A percentile compares a stretch with the other conserved stretches of the same genome.
phyloP scores from a whole-genome alignment of 2,797 vertebrate species.

The Morus bassanus region DNA sequence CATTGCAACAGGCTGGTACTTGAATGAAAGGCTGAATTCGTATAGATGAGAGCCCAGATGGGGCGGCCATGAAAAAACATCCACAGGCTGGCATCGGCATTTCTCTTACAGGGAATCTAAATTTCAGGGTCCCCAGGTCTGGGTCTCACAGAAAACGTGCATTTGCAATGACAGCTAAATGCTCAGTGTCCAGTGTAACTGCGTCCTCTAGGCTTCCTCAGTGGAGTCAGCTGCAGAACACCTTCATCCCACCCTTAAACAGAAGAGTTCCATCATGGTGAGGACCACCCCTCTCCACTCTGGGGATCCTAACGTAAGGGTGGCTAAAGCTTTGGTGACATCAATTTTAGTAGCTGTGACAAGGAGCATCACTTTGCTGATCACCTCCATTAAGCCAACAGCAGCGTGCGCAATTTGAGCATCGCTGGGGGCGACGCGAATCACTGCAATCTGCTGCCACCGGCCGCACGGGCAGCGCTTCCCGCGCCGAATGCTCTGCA shows the following conservation, averaged over 20 bases:
- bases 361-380: background rate
- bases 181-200: too few species aligned
- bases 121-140: background rate
- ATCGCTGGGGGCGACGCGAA: background rate
- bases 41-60: background rate
- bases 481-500: background rate
- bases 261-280: background rate
- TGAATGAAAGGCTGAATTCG: background rate
- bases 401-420: background rate
- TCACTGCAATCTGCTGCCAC: background rate
- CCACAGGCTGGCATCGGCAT: background rate
- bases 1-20: background rate
- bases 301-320: background rate
- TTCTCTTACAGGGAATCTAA: background rate
- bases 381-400: background rate
- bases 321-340: background rate
- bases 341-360: too few species aligned
- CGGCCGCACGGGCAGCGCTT: rapidly evolving
- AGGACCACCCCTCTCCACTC: background rate
- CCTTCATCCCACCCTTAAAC: background rate
- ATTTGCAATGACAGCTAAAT: background rate
- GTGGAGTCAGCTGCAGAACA: background rate
- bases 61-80: background rate
- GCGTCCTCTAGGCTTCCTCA: background rate
- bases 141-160: rapidly evolving